These are phyloP conservation scores for Corythoichthys haematopterus DNA, from an alignment of 2,113 vertebrate species.

Conservation along the genomic window DNA sequence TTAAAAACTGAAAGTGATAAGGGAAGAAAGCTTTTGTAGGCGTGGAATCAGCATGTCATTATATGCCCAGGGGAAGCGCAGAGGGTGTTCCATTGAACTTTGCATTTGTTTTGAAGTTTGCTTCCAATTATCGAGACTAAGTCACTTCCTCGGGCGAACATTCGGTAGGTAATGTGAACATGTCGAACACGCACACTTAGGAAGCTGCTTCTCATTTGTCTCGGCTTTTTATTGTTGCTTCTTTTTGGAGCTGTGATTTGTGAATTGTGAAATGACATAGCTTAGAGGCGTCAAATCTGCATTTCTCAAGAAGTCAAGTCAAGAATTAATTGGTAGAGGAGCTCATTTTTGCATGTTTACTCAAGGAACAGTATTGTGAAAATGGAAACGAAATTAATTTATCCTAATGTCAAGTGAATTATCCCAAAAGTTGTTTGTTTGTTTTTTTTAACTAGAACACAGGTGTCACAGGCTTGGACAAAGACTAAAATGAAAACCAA, in stretches of 20 bases:
- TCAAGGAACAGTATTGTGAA: not conserved
- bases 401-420: too few relatives aligned
- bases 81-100: slow-evolving; percentile 49
- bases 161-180: slow-evolving; percentile 58
- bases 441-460: too few relatives aligned
- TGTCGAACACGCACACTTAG: slow-evolving; percentile 47
- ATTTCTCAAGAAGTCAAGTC: not conserved
- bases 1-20: not conserved
- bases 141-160: slow-evolving; percentile 53
- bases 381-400: not conserved
- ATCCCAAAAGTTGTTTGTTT: too few relatives aligned
- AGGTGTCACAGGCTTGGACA: too few relatives aligned
- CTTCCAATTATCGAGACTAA: slow-evolving; percentile 58
- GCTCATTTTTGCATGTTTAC: too few relatives aligned
- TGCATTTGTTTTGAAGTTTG: slow-evolving; percentile 64
- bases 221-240: slow-evolving; percentile 5
- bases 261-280: not conserved
- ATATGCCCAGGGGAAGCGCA: slow-evolving; percentile 50
- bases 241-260: not conserved
- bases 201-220: slow-evolving; percentile 45
- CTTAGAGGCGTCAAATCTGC: not conserved
- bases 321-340: not conserved
- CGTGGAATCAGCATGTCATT: slow-evolving; percentile 36
- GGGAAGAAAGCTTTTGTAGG: not conserved
- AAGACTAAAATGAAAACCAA: too few relatives aligned